phyloP scores from a whole-genome alignment of 2,113 vertebrate species.

The Etheostoma cragini region DNA sequence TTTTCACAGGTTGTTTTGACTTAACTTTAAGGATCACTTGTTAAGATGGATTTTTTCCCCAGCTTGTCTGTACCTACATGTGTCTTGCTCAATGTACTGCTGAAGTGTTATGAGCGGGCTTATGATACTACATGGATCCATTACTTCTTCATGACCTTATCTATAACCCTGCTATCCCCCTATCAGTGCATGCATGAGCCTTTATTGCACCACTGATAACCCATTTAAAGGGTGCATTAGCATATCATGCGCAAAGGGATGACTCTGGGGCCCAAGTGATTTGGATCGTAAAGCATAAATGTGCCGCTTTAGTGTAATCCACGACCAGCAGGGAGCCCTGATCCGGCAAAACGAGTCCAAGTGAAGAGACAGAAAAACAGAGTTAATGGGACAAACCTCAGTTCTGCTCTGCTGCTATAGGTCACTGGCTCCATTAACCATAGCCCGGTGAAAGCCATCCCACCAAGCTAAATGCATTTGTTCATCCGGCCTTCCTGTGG shows the following conservation, averaged over 20 bases:
- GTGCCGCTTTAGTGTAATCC: constrained; percentile 46
- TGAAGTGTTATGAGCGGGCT: constrained; percentile 18
- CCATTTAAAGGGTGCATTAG: constrained; percentile 66
- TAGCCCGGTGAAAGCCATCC: constrained; percentile 32
- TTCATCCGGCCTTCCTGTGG: constrained; percentile 28
- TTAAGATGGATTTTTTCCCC: neutral
- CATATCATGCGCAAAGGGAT: constrained; percentile 55
- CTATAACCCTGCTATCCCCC: constrained; percentile 34
- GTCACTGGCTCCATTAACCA: constrained; percentile 49
- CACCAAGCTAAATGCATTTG: constrained; percentile 11
- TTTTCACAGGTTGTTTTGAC: constrained; percentile 3
- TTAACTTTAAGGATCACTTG: neutral
- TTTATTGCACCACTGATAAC: constrained; percentile 62
- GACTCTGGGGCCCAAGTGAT: constrained; percentile 31
- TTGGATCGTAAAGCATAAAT: constrained; percentile 55
- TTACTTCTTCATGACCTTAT: constrained; percentile 35
- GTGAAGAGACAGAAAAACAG: constrained; percentile 51
- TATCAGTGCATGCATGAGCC: constrained; percentile 42
- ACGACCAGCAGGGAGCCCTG: constrained; percentile 1
- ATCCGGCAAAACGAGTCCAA: constrained; percentile 7
- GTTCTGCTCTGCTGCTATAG: constrained; percentile 36
- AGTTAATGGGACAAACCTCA: constrained; percentile 56
- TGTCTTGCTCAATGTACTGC: constrained; percentile 15
- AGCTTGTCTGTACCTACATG: neutral
- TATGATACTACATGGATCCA: constrained; percentile 35